A percentile compares a stretch with the other conserved stretches of the same genome.
phyloP scores from a whole-genome alignment of 2,113 vertebrate genomes.

The Phyllostomus discolor region DNA sequence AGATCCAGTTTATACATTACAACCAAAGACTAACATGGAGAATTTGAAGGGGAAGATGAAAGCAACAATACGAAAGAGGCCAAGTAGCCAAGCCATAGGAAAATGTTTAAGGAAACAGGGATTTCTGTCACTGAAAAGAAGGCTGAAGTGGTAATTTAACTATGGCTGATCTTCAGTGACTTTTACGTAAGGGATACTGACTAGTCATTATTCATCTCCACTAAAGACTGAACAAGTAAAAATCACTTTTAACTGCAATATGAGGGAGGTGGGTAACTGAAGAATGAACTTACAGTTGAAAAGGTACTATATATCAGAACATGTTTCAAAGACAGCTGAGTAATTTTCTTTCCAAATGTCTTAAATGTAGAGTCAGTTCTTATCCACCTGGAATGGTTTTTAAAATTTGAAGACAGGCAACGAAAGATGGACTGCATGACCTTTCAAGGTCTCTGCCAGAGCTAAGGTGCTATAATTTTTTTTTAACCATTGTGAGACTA shows the following conservation, averaged over 20 bases:
- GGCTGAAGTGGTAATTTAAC: not conserved
- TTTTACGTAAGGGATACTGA: not conserved
- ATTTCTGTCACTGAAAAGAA: conserved; percentile 23
- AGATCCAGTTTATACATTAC: not conserved
- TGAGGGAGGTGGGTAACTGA: not conserved
- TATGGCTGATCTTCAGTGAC: not conserved
- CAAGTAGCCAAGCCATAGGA: not conserved
- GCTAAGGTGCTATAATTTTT: not conserved
- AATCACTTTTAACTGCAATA: conserved; percentile 4
- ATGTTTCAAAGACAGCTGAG: not conserved
- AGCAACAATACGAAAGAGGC: not conserved
- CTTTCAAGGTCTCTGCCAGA: conserved; percentile 23
- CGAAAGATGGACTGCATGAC: not conserved
- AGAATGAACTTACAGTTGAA: not conserved
- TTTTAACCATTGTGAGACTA: conserved; percentile 9
- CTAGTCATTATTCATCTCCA: not conserved
- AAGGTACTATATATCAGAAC: not conserved
- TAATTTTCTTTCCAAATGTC: not conserved
- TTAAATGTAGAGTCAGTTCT: conserved; percentile 2
- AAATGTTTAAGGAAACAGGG: not conserved
- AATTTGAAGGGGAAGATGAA: not conserved
- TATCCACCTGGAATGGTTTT: not conserved
- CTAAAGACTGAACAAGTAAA: not conserved
- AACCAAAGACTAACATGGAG: not conserved
- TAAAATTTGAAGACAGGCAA: conserved; percentile 26